Conservation (phyloP, 2,888 invertebrate species). For the Chydorus sphaericus region DNA sequence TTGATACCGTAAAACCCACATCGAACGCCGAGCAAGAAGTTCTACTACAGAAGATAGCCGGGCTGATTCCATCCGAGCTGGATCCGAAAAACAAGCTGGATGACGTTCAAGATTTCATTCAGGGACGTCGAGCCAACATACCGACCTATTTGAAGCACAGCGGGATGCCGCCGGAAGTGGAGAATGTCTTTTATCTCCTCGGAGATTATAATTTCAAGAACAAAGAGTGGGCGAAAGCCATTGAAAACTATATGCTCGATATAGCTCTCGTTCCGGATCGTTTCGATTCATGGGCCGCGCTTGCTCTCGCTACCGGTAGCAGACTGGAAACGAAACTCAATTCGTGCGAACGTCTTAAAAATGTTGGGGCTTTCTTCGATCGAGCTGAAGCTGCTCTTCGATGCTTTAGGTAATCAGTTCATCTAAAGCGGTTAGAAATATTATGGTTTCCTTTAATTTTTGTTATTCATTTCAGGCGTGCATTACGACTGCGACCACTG, state of each 20-base stretch:
- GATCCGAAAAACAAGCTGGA: constrained; percentile 3
- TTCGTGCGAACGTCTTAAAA: constrained; percentile 36
- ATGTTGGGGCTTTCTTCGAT: constrained; percentile 45
- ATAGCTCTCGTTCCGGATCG: constrained; percentile 61
- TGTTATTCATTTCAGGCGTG: constrained; percentile 40
- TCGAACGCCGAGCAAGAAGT: constrained; percentile 16
- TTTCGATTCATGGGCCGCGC: constrained; percentile 84
- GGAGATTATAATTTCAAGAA: constrained; percentile 87
- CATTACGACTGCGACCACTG: constrained; percentile 56
- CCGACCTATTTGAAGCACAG: neutral
- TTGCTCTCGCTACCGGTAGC: constrained; percentile 49
- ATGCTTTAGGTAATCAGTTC: constrained; percentile 42
- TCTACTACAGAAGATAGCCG: neutral
- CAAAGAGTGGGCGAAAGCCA: constrained; percentile 53
- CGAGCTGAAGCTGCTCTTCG: constrained; percentile 56
- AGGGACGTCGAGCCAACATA: neutral
- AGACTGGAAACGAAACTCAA: constrained; percentile 66
- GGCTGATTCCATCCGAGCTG: neutral
- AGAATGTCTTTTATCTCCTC: constrained; percentile 72
- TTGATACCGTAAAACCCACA: constrained; percentile 41
- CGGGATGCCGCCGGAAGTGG: constrained; percentile 42
- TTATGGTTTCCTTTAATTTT: neutral
- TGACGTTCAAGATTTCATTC: neutral
- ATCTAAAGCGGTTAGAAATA: too few species aligned
- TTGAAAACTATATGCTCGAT: constrained; percentile 69